phyloP scores from a whole-genome alignment of 2,797 vertebrate genomes.

The Poecilia wingei region DNA sequence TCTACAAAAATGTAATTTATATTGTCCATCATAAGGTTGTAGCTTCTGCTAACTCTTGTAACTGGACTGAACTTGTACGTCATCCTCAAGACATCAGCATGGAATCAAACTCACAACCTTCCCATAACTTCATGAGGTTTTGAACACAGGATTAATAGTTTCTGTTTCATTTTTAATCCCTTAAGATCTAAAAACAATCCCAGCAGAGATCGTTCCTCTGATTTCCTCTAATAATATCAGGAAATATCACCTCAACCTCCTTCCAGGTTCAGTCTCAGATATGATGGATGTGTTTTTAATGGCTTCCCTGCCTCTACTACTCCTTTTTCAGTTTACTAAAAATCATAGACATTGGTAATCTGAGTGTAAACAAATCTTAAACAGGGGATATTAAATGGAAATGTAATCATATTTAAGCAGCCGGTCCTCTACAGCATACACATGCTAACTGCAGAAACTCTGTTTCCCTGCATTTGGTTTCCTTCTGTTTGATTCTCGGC shows the following conservation, averaged over 20 bases:
- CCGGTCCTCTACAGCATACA: neutral
- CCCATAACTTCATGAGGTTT: neutral
- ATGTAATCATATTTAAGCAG: neutral
- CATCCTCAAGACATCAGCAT: neutral
- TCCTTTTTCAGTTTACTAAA: neutral
- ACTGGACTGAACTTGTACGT: neutral
- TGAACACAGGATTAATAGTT: neutral
- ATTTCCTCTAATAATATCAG: neutral
- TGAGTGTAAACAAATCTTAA: neutral
- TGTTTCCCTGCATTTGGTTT: conserved; percentile 6
- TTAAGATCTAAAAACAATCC: neutral
- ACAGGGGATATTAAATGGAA: neutral
- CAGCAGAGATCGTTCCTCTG: neutral
- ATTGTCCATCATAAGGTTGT: too few relatives aligned
- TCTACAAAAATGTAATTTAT: neutral
- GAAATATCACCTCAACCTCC: neutral
- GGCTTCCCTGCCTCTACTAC: neutral
- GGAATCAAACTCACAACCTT: neutral
- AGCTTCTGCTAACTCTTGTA: too few relatives aligned
- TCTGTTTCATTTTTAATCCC: neutral
- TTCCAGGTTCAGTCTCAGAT: neutral
- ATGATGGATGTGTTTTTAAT: neutral
- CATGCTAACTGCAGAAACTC: neutral
- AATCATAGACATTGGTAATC: neutral
- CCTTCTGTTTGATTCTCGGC: conserved; percentile 20